Percentiles rank a stretch among this genome's conserved stretches.
phyloP scores from a whole-genome alignment of 2,797 vertebrate species.

The Mico argentatus region DNA sequence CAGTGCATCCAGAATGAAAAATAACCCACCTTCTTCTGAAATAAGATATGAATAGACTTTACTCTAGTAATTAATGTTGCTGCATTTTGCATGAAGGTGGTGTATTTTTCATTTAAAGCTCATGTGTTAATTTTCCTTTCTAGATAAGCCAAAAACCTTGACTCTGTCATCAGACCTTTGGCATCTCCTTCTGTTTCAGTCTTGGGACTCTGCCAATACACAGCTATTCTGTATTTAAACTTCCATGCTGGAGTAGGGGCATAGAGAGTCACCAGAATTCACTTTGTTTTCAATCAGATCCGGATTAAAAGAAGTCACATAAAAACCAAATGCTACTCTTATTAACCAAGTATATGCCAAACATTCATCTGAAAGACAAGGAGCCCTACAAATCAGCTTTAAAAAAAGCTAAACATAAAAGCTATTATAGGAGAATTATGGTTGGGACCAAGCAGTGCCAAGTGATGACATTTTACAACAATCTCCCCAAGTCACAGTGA shows the following conservation, averaged over 20 bases:
- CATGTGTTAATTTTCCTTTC: conserved; percentile 66
- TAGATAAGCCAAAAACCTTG: conserved; percentile 63
- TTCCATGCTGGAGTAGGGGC: not conserved
- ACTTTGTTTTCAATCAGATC: conserved; percentile 34
- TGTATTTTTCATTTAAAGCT: conserved; percentile 73
- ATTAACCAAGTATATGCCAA: not conserved
- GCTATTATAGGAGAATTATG: not conserved
- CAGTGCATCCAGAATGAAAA: conserved; percentile 69
- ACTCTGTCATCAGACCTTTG: conserved; percentile 55
- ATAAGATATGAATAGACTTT: conserved; percentile 73
- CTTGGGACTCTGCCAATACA: not conserved
- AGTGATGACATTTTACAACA: not conserved
- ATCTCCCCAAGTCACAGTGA: not conserved
- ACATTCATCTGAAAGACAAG: not conserved
- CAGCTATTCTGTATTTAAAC: not conserved
- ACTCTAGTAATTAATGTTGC: conserved; percentile 70
- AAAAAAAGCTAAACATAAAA: not conserved
- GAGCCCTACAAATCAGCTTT: not conserved
- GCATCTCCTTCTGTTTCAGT: conserved; percentile 45
- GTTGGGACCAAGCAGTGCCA: not conserved
- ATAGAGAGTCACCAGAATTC: not conserved
- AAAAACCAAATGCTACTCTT: not conserved
- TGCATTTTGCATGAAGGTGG: conserved; percentile 59
- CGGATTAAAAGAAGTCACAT: not conserved
- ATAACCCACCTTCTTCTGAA: conserved; percentile 65